Percentiles rank a stretch among this genome's conserved stretches.
These are phyloP conservation scores for Rousettus madagascariensis DNA, from an alignment of 2,797 vertebrate species.

Conservation along the genomic window DNA sequence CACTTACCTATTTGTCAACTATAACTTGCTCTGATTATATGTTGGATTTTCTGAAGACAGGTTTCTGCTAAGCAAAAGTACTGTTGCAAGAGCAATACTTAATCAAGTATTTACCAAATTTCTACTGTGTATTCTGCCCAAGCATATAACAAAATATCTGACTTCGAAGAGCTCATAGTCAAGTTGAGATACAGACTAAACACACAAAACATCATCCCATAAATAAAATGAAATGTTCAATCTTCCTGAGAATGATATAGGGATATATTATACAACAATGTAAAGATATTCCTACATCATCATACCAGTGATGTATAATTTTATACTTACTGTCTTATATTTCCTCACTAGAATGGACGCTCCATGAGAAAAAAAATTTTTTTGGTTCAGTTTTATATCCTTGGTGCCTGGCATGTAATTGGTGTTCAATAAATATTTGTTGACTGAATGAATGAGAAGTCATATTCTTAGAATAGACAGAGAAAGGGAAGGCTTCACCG, in stretches of 20 bases:
- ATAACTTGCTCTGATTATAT: neutral
- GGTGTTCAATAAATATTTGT: neutral
- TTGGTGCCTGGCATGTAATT: neutral
- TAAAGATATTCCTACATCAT: neutral
- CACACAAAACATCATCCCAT: neutral
- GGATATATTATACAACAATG: neutral
- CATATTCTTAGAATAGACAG: neutral
- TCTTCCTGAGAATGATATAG: neutral
- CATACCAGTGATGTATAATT: neutral
- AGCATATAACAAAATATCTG: neutral
- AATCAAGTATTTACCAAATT: slow-evolving; percentile 49
- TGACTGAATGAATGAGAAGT: slow-evolving; percentile 9
- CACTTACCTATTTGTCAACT: neutral
- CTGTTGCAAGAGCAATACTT: neutral
- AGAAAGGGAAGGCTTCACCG: neutral
- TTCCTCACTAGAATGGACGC: neutral
- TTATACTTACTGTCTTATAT: neutral
- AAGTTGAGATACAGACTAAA: slow-evolving; percentile 9
- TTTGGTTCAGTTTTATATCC: neutral
- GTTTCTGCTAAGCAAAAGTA: slow-evolving; percentile 35
- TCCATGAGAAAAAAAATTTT: neutral
- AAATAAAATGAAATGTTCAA: slow-evolving; percentile 31
- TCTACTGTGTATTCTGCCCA: slow-evolving; percentile 6
- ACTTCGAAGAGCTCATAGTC: slow-evolving; percentile 15
- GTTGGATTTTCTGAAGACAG: slow-evolving; percentile 31